These are phyloP conservation scores for Notothenia coriiceps DNA, from an alignment of 2,113 vertebrate species.

Conservation along the genomic window DNA sequence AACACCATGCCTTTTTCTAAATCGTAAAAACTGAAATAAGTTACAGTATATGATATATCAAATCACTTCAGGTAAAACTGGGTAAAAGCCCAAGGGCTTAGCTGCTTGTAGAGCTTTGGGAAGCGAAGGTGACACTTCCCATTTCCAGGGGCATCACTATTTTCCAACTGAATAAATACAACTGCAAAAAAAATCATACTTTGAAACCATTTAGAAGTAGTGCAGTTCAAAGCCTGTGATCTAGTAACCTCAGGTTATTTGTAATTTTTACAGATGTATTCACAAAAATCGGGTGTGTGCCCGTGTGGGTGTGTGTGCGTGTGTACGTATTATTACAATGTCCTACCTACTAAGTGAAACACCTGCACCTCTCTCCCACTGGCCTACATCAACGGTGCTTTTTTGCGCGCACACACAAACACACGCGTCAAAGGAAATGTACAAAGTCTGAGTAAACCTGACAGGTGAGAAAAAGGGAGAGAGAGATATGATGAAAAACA, in stretches of 20 bases:
- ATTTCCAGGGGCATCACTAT: constrained; percentile 15
- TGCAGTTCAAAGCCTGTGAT: not conserved
- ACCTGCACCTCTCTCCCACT: not conserved
- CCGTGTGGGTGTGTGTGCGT: not conserved
- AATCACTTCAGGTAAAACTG: constrained; percentile 11
- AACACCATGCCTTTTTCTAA: not conserved
- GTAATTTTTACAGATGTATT: not conserved
- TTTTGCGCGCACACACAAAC: not conserved
- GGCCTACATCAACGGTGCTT: not conserved
- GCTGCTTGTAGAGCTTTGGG: constrained; percentile 22
- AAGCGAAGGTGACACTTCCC: constrained; percentile 23
- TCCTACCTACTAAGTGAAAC: not conserved
- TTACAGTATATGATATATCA: not conserved
- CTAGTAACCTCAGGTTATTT: not conserved
- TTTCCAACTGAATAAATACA: constrained; percentile 23
- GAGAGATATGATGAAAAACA: constrained; percentile 40
- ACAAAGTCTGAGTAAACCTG: constrained; percentile 25
- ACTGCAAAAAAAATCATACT: not conserved
- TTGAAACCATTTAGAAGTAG: constrained; percentile 7
- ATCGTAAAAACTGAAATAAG: not conserved
- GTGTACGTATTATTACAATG: not conserved
- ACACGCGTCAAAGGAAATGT: constrained; percentile 3
- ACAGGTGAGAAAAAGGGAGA: constrained; percentile 10
- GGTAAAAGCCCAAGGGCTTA: constrained; percentile 14
- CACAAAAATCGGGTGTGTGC: not conserved